Base-by-base conservation (phyloP, 2,797 vertebrate genomes). In the Myotis daubentonii region DNA sequence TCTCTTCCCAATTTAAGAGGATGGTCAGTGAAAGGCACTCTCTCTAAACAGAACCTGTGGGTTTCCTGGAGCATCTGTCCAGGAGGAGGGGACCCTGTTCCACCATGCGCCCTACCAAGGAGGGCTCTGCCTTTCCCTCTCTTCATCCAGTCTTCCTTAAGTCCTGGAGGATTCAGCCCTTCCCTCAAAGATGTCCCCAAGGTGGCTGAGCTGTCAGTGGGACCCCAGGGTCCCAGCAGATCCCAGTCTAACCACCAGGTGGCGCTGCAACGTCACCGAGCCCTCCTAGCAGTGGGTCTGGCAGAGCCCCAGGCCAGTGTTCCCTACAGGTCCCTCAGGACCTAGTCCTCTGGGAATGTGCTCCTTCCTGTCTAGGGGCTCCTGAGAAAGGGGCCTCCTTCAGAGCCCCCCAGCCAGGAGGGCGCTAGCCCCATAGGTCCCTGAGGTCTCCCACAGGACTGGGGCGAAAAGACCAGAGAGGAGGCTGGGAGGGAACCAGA, bases 241-340 rank as follows among this genome's bases (percentile, higher is more conserved):
- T 91, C 80, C 91, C 7, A 66, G 9, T 15, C 20, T 5, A 65
- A 91, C 98, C 98, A 97, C 98, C 98, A 98, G 98, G 97, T 98
- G 98, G 98, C 96, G 96, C 95, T 97, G 93, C 96, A 95, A 96
- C 57, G 91, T 93, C 97, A 92, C 75, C 0, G 15, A 94, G 95
- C 38, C 75, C 65, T 82, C 10, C 38, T 10, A 28, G 72, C n/a
- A 5, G 23, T 0, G 0, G 19, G n/a, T 89, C 72, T 30, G 41
- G 25, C 74, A 11, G n/a, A 25, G 74, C 13, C 53, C 36, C 17
- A 33, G 49, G 30, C n/a, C 25, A 16, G 41, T 0, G 3, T 70
- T 91, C 36, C 28, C 41, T 12, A 10, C 12, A 84, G 6, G 16
- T 66, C 4, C 36, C 86, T 91, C 25, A 2, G 28, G 60, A 47